Percentiles rank a stretch among this genome's conserved stretches.
These are phyloP conservation scores for Chelonus formosanus DNA, from an alignment of 2,888 invertebrate genomes.

Conservation along the genomic window DNA sequence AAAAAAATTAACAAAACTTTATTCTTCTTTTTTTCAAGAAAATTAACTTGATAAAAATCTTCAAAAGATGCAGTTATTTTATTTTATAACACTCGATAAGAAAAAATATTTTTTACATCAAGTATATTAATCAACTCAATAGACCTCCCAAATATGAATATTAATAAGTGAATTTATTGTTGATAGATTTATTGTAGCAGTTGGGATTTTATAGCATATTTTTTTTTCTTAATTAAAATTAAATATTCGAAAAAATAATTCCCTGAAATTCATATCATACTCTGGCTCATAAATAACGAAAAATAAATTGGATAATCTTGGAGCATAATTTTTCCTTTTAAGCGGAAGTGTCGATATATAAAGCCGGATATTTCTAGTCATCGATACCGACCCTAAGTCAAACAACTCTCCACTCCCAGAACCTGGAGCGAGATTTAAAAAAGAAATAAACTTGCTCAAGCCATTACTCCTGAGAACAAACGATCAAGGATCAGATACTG, in stretches of 20 bases:
- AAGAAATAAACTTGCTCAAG: conserved; percentile 5
- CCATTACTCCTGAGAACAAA: conserved; percentile 13
- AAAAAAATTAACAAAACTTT: conserved; percentile 1
- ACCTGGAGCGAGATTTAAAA: background rate
- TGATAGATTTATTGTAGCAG: background rate
- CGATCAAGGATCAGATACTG: conserved; percentile 20
- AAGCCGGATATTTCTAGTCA: conserved; percentile 1
- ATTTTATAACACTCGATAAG: background rate
- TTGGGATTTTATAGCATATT: too few species aligned
- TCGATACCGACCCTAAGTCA: background rate
- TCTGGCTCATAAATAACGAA: too few species aligned
- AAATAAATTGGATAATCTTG: too few species aligned
- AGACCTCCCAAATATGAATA: background rate
- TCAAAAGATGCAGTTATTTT: background rate
- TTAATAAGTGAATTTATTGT: background rate
- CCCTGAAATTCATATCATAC: too few species aligned
- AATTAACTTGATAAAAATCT: background rate
- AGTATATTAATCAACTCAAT: background rate
- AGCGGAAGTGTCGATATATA: background rate
- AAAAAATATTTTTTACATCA: conserved; percentile 3
- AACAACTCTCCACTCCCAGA: background rate
- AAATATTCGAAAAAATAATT: too few species aligned
- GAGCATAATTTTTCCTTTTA: too few species aligned
- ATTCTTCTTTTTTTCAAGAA: background rate
- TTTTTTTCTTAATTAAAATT: too few species aligned